Evolutionary conservation across 2,113 vertebrate genomes (phyloP).

Genomic region (Plectropomus leopardus): DNA sequence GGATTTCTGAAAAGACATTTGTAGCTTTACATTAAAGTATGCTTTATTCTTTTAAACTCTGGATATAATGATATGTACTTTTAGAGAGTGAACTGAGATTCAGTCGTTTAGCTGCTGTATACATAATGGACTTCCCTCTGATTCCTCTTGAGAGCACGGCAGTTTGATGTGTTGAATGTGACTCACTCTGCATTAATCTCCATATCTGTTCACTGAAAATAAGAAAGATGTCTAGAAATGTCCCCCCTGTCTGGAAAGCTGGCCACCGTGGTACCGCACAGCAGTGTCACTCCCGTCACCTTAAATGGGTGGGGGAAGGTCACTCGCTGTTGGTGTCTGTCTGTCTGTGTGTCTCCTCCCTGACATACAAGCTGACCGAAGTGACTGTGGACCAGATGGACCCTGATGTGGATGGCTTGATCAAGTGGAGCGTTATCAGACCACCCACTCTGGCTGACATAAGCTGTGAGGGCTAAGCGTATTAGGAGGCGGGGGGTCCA

Average conservation of each 20-base stretch:
- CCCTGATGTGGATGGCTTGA: conserved; percentile 78
- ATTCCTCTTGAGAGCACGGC: conserved; percentile 40
- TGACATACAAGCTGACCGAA: conserved; percentile 69
- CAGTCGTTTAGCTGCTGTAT: conserved; percentile 17
- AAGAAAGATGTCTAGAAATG: conserved; percentile 23
- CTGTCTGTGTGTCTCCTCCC: conserved; percentile 46
- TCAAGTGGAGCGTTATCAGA: conserved; percentile 80
- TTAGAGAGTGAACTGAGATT: conserved; percentile 13
- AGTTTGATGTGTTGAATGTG: conserved; percentile 32
- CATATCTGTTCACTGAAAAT: conserved; percentile 29
- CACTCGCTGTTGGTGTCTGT: conserved; percentile 49
- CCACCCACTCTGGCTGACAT: conserved; percentile 81
- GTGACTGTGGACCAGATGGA: conserved; percentile 79
- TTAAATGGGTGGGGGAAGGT: conserved; percentile 55
- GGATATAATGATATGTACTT: background rate
- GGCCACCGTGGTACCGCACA: conserved; percentile 13
- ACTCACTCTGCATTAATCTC: conserved; percentile 63
- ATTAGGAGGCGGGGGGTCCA: conserved; percentile 79
- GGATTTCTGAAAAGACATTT: background rate
- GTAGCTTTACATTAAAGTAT: background rate
- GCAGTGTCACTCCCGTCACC: conserved; percentile 51
- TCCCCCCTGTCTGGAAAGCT: conserved; percentile 27
- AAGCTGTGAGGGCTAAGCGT: conserved; percentile 79
- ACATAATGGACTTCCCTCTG: conserved; percentile 16
- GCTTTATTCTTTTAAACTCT: background rate